These are phyloP conservation scores for Meteorus colon DNA, from an alignment of 2,888 invertebrate species.

Conservation along the genomic window DNA sequence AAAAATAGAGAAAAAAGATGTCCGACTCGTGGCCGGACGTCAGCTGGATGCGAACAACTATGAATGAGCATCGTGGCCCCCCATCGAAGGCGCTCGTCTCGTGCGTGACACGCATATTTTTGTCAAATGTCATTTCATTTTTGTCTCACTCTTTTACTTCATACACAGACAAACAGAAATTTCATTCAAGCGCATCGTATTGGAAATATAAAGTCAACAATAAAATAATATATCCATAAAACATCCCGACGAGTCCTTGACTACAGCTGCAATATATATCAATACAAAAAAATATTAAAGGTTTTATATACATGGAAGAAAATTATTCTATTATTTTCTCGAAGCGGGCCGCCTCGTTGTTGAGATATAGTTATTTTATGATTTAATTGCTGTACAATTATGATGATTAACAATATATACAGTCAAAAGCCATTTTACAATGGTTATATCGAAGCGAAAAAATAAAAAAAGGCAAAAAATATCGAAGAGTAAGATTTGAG, in stretches of 20 bases:
- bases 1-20: background rate
- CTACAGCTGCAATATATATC: background rate
- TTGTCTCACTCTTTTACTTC: background rate
- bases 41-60: constrained; percentile 59
- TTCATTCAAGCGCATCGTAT: constrained; percentile 30
- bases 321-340: constrained; percentile 6
- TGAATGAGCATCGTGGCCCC: constrained; percentile 59
- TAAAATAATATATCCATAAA: background rate
- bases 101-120: constrained; percentile 56
- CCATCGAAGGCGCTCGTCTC: constrained; percentile 47
- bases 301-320: background rate
- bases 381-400: constrained; percentile 23
- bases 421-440: constrained; percentile 8
- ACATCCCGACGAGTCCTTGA: background rate
- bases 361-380: constrained; percentile 13
- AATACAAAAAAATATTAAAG: background rate
- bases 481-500: background rate
- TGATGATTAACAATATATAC: constrained; percentile 25
- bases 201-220: background rate
- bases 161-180: constrained; percentile 10
- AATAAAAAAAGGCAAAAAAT: constrained; percentile 13
- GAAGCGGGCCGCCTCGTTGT: background rate
- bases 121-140: constrained; percentile 1
- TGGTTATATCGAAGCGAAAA: background rate
- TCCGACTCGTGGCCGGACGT: constrained; percentile 48